phyloP scores from a whole-genome alignment of 1,140 invertebrate genomes.

The Oreohelix idahoensis region DNA sequence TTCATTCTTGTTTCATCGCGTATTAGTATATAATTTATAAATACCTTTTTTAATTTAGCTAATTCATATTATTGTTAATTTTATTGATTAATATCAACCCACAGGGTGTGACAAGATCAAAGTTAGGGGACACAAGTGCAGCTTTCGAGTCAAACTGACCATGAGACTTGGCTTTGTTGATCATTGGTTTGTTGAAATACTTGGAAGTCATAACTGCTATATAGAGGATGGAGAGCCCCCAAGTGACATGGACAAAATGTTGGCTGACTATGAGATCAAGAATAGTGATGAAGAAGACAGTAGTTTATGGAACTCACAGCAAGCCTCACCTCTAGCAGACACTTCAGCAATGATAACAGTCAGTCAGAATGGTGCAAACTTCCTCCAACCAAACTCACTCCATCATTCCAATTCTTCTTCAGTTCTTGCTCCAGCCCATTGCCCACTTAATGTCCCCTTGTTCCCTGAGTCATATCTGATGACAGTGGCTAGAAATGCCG shows the following conservation, averaged over 20 bases:
- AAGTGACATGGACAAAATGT: constrained; percentile 31
- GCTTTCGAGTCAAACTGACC: constrained; percentile 67
- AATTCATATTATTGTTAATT: not conserved
- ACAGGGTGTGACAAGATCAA: constrained; percentile 68
- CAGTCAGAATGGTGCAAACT: constrained; percentile 35
- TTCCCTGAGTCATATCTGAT: constrained; percentile 45
- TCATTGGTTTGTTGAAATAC: constrained; percentile 67
- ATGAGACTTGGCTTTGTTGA: constrained; percentile 68
- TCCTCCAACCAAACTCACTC: constrained; percentile 25
- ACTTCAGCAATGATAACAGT: not conserved
- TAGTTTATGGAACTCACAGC: not conserved
- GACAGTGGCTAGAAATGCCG: constrained; percentile 30
- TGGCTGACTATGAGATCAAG: constrained; percentile 40
- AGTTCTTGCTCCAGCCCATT: constrained; percentile 19
- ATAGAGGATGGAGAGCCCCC: constrained; percentile 29
- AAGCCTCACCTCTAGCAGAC: constrained; percentile 19
- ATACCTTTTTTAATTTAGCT: too few relatives aligned
- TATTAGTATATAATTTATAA: too few relatives aligned
- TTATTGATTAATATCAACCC: too few relatives aligned
- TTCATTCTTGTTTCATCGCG: too few relatives aligned
- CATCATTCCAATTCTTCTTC: constrained; percentile 6
- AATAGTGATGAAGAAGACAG: constrained; percentile 33
- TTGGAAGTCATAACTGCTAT: constrained; percentile 58
- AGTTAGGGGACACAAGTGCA: constrained; percentile 66
- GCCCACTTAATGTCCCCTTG: constrained; percentile 44